phyloP scores from a whole-genome alignment of 53 echinoderm and acorn worm genomes.

The Crossaster papposus region DNA sequence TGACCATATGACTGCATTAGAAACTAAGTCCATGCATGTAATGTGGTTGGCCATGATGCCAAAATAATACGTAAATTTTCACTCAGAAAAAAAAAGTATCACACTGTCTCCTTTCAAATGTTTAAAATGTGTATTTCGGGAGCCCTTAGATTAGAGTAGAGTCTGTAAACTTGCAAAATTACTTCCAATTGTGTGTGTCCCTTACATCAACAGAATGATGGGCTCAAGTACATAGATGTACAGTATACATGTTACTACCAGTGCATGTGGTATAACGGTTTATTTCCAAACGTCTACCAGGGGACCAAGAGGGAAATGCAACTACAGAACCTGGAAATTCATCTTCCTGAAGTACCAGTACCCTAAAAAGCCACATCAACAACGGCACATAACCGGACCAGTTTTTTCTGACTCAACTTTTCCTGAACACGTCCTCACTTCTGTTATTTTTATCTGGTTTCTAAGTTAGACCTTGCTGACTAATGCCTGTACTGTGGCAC shows the following conservation, averaged over 20 bases:
- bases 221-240: background rate
- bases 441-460: conserved; percentile 14
- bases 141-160: too few relatives aligned
- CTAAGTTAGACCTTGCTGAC: background rate
- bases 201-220: too few relatives aligned
- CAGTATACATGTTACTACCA: too few relatives aligned
- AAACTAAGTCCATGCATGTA: too few relatives aligned
- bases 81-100: too few relatives aligned
- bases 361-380: background rate
- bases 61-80: too few relatives aligned
- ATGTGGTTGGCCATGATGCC: too few relatives aligned
- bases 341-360: background rate
- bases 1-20: too few relatives aligned
- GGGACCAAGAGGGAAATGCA: background rate
- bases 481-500: background rate
- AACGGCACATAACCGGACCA: conserved; percentile 4
- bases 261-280: background rate
- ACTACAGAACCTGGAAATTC: background rate
- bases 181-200: too few relatives aligned
- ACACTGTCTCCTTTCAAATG: too few relatives aligned
- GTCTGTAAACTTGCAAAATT: too few relatives aligned
- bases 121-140: too few relatives aligned
- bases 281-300: conserved; percentile 6
- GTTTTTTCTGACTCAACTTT: conserved; percentile 33
- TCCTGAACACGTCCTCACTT: background rate